Conservation (phyloP, 2,888 invertebrate genomes). For the Autographa pulchrina region DNA sequence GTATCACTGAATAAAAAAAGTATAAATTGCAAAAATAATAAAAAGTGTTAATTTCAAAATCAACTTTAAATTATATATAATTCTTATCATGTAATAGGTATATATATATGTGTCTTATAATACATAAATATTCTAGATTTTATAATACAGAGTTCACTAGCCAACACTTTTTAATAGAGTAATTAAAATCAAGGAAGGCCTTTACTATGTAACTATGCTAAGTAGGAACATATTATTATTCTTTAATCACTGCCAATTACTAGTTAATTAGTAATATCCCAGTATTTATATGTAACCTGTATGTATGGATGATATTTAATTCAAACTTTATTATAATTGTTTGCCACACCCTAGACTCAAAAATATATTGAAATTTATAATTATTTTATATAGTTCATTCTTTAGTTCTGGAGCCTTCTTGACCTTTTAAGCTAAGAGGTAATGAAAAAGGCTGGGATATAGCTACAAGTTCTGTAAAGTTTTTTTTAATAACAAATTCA, state of each 20-base stretch:
- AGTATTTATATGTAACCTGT: slow-evolving; percentile 10
- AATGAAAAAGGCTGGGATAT: slow-evolving; percentile 46
- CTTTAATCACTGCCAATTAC: slow-evolving; percentile 19
- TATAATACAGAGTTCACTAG: neutral
- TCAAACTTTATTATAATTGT: neutral
- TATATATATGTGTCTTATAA: too few species aligned
- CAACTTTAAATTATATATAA: too few species aligned
- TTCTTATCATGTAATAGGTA: too few species aligned
- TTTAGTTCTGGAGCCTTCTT: slow-evolving; percentile 16
- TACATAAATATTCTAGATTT: too few species aligned
- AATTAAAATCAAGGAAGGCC: slow-evolving; percentile 22
- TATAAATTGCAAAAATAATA: too few species aligned
- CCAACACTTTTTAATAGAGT: neutral
- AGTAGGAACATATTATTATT: slow-evolving; percentile 14
- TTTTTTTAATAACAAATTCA: slow-evolving; percentile 18
- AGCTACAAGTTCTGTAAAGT: slow-evolving; percentile 33
- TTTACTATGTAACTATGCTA: slow-evolving; percentile 26
- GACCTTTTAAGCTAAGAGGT: neutral
- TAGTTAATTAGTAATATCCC: slow-evolving; percentile 24
- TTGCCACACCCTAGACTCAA: slow-evolving; percentile 18
- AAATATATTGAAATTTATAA: neutral
- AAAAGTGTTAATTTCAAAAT: too few species aligned
- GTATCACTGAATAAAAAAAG: too few species aligned
- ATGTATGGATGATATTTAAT: neutral
- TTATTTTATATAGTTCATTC: neutral